phyloP scores from a whole-genome alignment of 1,140 invertebrate species.

The Caenorhabditis latens region DNA sequence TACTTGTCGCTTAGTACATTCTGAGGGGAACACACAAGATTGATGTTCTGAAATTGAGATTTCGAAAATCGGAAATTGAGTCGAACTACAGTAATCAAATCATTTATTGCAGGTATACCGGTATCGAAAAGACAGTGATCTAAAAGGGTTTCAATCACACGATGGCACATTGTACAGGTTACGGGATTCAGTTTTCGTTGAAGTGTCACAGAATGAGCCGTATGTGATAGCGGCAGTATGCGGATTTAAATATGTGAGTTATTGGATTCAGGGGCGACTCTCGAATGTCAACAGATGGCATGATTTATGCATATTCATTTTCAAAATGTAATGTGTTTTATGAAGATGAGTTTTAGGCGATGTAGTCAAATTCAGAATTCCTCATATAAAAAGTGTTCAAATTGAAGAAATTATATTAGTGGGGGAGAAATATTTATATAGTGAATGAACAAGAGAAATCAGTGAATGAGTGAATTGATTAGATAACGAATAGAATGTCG shows the following conservation, averaged over 20 bases:
- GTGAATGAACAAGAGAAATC: not conserved
- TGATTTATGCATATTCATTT: not conserved
- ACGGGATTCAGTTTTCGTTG: slow-evolving; percentile 42
- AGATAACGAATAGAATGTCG: slow-evolving; percentile 16
- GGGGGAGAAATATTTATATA: slow-evolving; percentile 14
- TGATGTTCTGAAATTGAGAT: not conserved
- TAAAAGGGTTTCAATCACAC: slow-evolving; percentile 49
- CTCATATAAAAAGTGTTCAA: no score
- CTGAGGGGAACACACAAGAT: not conserved
- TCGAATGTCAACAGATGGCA: slow-evolving; percentile 20
- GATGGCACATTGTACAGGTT: slow-evolving; percentile 50
- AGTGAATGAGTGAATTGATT: not conserved
- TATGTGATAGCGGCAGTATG: slow-evolving; percentile 52
- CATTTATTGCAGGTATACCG: slow-evolving; percentile 23
- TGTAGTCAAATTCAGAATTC: no score
- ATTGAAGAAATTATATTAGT: not conserved
- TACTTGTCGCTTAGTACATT: not conserved
- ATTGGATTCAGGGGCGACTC: not conserved
- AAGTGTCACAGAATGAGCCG: slow-evolving; percentile 47
- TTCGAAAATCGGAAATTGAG: not conserved
- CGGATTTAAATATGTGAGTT: slow-evolving; percentile 53
- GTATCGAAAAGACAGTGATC: slow-evolving; percentile 49
- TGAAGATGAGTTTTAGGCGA: no score
- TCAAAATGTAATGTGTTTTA: no score
- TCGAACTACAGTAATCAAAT: not conserved